These are phyloP conservation scores for Andricus quercusramuli DNA, from an alignment of 2,888 invertebrate genomes.

Conservation along the genomic window DNA sequence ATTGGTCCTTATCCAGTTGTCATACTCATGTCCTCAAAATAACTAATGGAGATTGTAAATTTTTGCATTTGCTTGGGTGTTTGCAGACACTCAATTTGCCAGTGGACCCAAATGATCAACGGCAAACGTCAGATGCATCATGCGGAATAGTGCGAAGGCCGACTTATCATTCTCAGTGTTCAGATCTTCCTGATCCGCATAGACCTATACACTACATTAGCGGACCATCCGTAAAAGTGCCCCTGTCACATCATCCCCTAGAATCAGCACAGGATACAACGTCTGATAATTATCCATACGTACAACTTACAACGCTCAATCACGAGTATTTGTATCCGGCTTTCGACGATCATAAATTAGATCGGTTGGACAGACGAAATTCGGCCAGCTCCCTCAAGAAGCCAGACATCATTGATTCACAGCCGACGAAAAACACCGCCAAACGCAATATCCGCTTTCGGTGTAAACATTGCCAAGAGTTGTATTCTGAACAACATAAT, in stretches of 20 bases:
- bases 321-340: conserved; percentile 95
- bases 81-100: conserved; percentile 92
- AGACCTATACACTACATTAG: conserved; percentile 72
- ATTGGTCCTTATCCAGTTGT: too few relatives aligned
- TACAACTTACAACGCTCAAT: conserved; percentile 87
- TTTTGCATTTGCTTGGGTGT: conserved; percentile 52
- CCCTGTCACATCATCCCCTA: conserved; percentile 66
- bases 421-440: conserved; percentile 76
- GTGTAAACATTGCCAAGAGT: conserved; percentile 88
- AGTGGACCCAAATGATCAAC: conserved; percentile 88
- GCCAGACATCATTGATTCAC: conserved; percentile 81
- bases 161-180: conserved; percentile 71
- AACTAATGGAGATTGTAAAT: not conserved
- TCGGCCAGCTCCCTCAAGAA: conserved; percentile 83
- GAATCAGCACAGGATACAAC: conserved; percentile 66
- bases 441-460: conserved; percentile 79
- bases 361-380: conserved; percentile 72
- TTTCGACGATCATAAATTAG: conserved; percentile 80
- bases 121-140: conserved; percentile 81
- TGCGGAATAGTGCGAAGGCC: conserved; percentile 67
- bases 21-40: too few relatives aligned
- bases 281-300: conserved; percentile 89
- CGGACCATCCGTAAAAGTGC: conserved; percentile 62
- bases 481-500: conserved; percentile 91
- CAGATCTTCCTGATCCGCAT: conserved; percentile 70